Percentiles rank a stretch among this genome's conserved stretches.
Evolutionary conservation across 2,888 invertebrate genomes (phyloP).

Genomic region (Lottia scabra): DNA sequence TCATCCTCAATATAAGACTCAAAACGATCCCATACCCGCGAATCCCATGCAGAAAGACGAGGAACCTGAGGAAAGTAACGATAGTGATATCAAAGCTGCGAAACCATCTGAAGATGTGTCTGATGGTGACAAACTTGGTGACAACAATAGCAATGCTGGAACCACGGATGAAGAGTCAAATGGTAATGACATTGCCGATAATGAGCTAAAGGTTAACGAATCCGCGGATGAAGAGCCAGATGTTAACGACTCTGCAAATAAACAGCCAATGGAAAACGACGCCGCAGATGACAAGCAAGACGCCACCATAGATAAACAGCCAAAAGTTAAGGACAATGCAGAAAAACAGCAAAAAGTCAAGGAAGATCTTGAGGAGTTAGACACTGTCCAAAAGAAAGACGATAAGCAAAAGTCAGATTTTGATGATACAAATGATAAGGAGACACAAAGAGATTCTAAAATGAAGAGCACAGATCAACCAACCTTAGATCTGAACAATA

Average conservation of each 20-base stretch:
- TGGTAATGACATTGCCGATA: no score
- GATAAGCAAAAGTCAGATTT: neutral
- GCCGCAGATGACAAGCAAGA: neutral
- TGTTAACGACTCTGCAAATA: no score
- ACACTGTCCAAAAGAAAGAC: neutral
- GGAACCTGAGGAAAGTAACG: no score
- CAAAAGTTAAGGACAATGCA: neutral
- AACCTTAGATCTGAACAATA: conserved; percentile 11
- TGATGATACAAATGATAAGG: neutral
- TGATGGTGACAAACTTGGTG: neutral
- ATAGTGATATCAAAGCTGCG: no score
- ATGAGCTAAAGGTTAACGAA: no score
- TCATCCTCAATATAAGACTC: no score
- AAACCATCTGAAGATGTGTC: neutral
- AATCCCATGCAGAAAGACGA: no score
- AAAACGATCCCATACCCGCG: no score
- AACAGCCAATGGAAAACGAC: no score
- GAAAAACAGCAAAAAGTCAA: conserved; percentile 11
- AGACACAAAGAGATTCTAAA: neutral
- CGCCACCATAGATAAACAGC: no score
- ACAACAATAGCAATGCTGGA: no score
- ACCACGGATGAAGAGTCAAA: neutral
- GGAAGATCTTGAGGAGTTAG: conserved; percentile 6
- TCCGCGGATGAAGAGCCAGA: no score
- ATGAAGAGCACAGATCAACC: neutral